Base-by-base conservation (phyloP, 2,888 invertebrate genomes). In the Aethes cnicana region DNA sequence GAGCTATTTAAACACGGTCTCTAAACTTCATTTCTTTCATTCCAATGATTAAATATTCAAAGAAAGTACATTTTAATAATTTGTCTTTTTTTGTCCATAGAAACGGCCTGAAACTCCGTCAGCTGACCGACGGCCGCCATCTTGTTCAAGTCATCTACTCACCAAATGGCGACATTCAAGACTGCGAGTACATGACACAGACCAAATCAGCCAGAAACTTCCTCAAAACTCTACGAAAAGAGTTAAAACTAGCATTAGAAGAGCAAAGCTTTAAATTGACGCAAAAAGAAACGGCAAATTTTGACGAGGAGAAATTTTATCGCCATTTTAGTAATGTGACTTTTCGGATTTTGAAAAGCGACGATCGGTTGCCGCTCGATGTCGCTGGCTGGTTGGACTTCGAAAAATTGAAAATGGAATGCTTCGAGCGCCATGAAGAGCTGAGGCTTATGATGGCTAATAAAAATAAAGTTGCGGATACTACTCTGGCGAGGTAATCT, bases 101-200 rank as follows among this genome's bases (percentile, higher is more conserved):
- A 52, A 72, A 74, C 39, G 92, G 92, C 1, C 72, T 94, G 14
- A 90, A 90, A 59, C 89, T 94, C 16, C 92, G 93, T 12, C 93
- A 94, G 74, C 80, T 94, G 59, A 91, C 93, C n/a, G 92, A 93
- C 69, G 93, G 93, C 49, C 85, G 87, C 62, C 92, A 92, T 77
- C 91, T 94, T 74, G 91, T 94, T 36, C 94, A 94, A 80, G 77
- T 94, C 23, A 94, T 94, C 61, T 94, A 93, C 85, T 85, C 92
- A 44, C 89, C 90, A 64, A 86, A 90, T 64, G 90, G 91, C 62
- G 83, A 77, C 50, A 81, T 94, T 3, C 89, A 91, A 69, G 94
- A 94, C 80, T 94, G 94, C 76, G 94, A 94, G 73, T 92, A 91
- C 70, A 82, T 93, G 47, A 84, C 90, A 2, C 91, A 92, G 61